A percentile compares a stretch with the other conserved stretches of the same genome.
Conservation (phyloP, 30 jellyfish, hydroid and myxozoan genomes). For the Pseudorhiza aurosa region DNA sequence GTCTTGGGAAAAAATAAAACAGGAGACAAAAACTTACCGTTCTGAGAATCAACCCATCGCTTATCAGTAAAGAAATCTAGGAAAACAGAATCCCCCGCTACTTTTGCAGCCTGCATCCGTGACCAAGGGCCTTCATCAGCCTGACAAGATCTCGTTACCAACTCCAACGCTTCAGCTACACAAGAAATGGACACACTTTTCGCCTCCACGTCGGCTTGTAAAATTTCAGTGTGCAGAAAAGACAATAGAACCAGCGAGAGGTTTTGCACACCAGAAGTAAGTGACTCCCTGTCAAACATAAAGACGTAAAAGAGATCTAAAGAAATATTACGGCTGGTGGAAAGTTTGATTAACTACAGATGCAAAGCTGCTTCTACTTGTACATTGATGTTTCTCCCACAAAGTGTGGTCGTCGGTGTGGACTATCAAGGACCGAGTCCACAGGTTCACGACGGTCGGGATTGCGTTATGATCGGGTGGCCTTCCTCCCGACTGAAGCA, state of each 20-base stretch:
- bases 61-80: conserved; percentile 10
- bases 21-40: too few species aligned
- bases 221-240: background rate
- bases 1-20: too few species aligned
- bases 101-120: conserved; percentile 46
- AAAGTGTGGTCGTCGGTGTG: too few species aligned
- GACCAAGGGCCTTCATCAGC: conserved; percentile 11
- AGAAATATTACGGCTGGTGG: too few species aligned
- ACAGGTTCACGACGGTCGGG: too few species aligned
- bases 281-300: conserved; percentile 6
- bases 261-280: conserved; percentile 17
- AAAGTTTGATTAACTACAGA: too few species aligned
- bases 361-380: too few species aligned
- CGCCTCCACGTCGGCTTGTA: background rate
- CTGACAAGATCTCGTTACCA: conserved; percentile 29
- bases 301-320: too few species aligned
- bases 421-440: too few species aligned
- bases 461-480: too few species aligned
- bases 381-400: too few species aligned
- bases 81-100: conserved; percentile 2
- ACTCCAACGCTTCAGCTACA: conserved; percentile 22
- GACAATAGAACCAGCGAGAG: conserved; percentile 4
- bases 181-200: background rate
- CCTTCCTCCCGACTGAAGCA: too few species aligned
- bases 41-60: conserved; percentile 2